Base-by-base conservation (phyloP, 2,888 invertebrate species). In the Hydrotaea diabolus region DNA sequence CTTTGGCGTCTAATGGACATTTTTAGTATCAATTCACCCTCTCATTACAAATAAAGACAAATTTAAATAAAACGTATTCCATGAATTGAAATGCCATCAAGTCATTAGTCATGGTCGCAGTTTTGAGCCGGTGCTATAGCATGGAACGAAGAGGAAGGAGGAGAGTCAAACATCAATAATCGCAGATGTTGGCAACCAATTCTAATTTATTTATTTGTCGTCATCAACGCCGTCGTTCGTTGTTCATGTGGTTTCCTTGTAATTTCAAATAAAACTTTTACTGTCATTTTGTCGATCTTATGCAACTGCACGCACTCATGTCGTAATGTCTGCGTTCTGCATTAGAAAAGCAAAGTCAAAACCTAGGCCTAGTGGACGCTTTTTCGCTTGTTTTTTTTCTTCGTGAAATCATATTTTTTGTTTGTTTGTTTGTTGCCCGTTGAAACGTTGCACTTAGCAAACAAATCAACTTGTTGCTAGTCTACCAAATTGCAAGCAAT, bases 341-440 rank as follows among this genome's bases (percentile, higher is more conserved):
- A 82, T 87, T 87, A 86, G 88, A 88, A 85, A 86, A 62, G 62
- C 88, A 88, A 88, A 88, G 88, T 88, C 88, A 88, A 86, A 88
- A 87, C 87, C 88, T 88, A 88, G 88, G 88, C 87, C 88, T 88
- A 87, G 79, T 85, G 77, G 88, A 86, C 86, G 82, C 82, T 74
- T 87, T 87, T 64, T 77, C 69, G n/a, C 23, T 0, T 39, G 21
- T 31, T 36, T 36, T 23, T 62, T 62, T 4, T 31, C 3, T 2
- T 31, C 31, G 31, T 31, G n/a, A n/a, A n/a, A n/a, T n/a, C n/a
- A n/a, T n/a, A 36, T 71, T 62, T 55, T 77, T 49, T 76, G 57
- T 53, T 57, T 57, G 31, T 75, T 23, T 31, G 43, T 74, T 49
- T 8, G 43, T 71, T 78, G 26, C 76, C 57, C 17, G 53, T 57